A percentile compares a stretch with the other conserved stretches of the same genome.
Conservation (phyloP, 1,140 invertebrate species). For the Odontomachus brunneus region DNA sequence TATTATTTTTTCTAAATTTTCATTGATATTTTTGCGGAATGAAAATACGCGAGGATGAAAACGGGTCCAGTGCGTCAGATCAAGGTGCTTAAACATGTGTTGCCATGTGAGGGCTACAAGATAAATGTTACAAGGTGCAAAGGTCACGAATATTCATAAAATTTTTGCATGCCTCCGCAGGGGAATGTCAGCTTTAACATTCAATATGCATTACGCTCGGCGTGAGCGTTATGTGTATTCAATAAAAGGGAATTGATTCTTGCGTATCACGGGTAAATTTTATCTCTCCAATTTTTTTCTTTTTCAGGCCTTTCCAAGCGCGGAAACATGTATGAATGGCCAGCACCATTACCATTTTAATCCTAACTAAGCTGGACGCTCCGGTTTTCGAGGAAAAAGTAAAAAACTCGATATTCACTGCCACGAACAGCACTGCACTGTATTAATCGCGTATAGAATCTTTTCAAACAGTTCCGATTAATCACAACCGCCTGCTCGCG, state of each 20-base stretch:
- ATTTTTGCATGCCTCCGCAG: not conserved
- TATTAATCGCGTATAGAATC: constrained; percentile 2
- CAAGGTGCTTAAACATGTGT: too few species aligned
- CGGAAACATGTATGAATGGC: not conserved
- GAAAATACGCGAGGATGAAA: too few species aligned
- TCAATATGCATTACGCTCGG: not conserved
- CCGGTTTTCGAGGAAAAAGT: constrained; percentile 5
- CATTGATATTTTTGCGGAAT: too few species aligned
- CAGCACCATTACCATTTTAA: constrained; percentile 20
- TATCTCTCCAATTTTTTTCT: constrained; percentile 4
- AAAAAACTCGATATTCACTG: constrained; percentile 9
- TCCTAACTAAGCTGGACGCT: constrained; percentile 2
- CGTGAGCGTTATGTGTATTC: not conserved
- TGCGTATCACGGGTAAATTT: not conserved
- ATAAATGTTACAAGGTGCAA: not conserved
- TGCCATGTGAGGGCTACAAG: too few species aligned
- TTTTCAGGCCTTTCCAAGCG: too few species aligned
- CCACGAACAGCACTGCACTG: not conserved
- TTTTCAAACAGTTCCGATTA: constrained; percentile 24
- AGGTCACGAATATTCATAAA: not conserved
- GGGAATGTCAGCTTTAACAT: not conserved
- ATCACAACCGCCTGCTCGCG: not conserved
- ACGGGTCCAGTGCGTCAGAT: too few species aligned
- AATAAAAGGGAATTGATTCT: constrained; percentile 35
- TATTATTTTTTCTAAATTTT: too few species aligned